phyloP scores from a whole-genome alignment of 1,140 invertebrate genomes.

The Brachionus paranguensis region DNA sequence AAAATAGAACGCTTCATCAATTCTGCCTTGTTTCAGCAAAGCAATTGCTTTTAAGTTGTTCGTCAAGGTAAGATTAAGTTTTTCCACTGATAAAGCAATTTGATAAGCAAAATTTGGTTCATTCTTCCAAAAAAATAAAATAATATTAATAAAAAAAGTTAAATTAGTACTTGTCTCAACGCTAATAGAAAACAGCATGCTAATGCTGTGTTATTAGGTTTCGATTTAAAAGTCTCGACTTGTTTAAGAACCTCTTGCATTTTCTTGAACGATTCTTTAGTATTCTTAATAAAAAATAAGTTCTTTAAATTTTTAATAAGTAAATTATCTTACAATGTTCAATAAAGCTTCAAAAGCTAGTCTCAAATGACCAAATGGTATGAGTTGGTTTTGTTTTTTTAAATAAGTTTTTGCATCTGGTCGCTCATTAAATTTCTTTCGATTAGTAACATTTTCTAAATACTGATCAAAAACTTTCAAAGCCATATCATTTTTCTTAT shows the following conservation, averaged over 20 bases:
- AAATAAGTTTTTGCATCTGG: neutral
- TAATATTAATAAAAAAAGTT: too few species aligned
- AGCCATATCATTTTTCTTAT: neutral
- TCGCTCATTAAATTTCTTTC: neutral
- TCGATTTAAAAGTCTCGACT: neutral
- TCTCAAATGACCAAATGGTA: slow-evolving; percentile 37
- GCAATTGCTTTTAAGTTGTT: slow-evolving; percentile 29
- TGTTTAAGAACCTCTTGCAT: slow-evolving; percentile 2
- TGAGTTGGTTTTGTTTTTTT: slow-evolving; percentile 30
- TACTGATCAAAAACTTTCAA: slow-evolving; percentile 2
- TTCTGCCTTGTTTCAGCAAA: neutral
- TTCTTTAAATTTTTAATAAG: neutral
- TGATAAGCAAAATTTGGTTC: slow-evolving; percentile 9
- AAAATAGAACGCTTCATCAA: neutral
- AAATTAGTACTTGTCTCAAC: neutral
- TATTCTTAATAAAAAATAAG: neutral
- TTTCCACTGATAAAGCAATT: neutral
- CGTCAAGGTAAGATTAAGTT: neutral
- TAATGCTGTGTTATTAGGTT: neutral
- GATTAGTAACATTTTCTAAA: neutral
- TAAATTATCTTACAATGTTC: neutral
- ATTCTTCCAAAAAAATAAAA: neutral
- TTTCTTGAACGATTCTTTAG: slow-evolving; percentile 17
- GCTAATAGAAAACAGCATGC: slow-evolving; percentile 15
- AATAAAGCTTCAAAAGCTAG: slow-evolving; percentile 1